Base-by-base conservation (phyloP, 2,113 vertebrate species). In the Melanocharis versteri region DNA sequence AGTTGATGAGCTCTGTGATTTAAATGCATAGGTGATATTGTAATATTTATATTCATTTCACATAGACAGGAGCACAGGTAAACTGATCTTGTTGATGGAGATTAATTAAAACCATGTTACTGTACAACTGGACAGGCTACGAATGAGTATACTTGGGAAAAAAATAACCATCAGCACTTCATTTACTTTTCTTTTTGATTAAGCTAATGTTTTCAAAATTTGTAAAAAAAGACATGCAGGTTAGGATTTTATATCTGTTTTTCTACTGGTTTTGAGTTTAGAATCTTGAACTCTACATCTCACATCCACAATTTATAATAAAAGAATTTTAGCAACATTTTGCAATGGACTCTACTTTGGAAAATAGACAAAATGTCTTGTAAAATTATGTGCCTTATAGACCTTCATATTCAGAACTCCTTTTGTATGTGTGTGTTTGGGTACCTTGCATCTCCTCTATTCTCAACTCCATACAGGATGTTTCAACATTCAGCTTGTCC, bases 1-100 rank as follows among this genome's bases (percentile, higher is more conserved):
- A 98, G 90, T 97, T 98, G 97, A 98, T 98, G 97, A 98, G 97
- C 93, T 97, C 97, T 97, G 95, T 97, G 97, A 98, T 98, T 98
- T 97, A 98, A 98, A 98, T 98, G 97, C 96, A 88, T 94, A 97
- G 93, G 88, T 97, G 88, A 94, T 97, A 73, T 10, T 96, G 70
- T 71, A 94, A 83, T 96, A 97, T 97, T 98, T 97, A 85, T 97
- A 97, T 97, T 97, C 94, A 87, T 97, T 97, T 97, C 92, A 94
- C 94, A 96, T 85, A 87, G 83, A 95, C 92, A 96, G 90, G 70
- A 91, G 93, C 93, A 95, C 94, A 97, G 89, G 97, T 98, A 98
- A 97, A 96, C 88, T 91, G 48, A 93, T 94, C 66, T 84, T 94
- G 90, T 94, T 96, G 95, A 94, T 97, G 93, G 81, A 94, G 72